Base-by-base conservation (phyloP, 2,888 invertebrate species). In the Eupithecia tripunctaria region DNA sequence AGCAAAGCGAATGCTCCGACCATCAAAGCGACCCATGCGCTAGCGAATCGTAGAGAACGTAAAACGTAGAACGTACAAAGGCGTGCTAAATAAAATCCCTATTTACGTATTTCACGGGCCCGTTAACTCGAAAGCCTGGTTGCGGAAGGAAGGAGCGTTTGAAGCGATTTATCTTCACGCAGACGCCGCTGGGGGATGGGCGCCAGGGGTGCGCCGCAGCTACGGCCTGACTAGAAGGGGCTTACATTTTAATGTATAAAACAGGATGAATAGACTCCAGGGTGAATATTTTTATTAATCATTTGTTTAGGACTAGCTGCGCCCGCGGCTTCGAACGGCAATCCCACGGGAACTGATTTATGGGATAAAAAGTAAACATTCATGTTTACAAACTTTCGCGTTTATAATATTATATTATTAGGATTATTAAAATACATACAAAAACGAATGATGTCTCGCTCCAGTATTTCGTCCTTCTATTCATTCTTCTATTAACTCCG, bases 81-180 rank as follows among this genome's bases (percentile, higher is more conserved):
- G 81, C 78, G 78, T 74, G 77, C 83, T 84, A 86, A 87, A 89
- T 89, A 88, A 88, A 87, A 84, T 84, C 83, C 80, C 82, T 86
- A 85, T 88, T 86, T 85, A 84, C 83, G 83, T 85, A 86, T 88
- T 88, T 88, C 85, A 88, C 87, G 88, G 85, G 80, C 77, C 81
- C 80, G 82, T 85, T 85, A 82, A 85, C 84, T 84, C 79, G 84
- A 87, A 85, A 85, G 86, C 85, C 80, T 72, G 59, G 67, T 67
- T 79, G 82, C 79, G 85, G 86, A 85, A 85, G 85, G 84, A 86
- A 83, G 79, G 83, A 86, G 82, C 82, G 84, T 83, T 83, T 81
- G 79, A 80, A 80, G 81, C 85, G 82, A 88, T 89, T 88, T 87
- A 88, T 89, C 88, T 89, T 83, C 78, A 81, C 80, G 82, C 83